Evolutionary conservation across 2,797 vertebrate genomes (phyloP), one percentile per base, ranked within the genome.

Genomic region (Mionectes olivaceus): DNA sequence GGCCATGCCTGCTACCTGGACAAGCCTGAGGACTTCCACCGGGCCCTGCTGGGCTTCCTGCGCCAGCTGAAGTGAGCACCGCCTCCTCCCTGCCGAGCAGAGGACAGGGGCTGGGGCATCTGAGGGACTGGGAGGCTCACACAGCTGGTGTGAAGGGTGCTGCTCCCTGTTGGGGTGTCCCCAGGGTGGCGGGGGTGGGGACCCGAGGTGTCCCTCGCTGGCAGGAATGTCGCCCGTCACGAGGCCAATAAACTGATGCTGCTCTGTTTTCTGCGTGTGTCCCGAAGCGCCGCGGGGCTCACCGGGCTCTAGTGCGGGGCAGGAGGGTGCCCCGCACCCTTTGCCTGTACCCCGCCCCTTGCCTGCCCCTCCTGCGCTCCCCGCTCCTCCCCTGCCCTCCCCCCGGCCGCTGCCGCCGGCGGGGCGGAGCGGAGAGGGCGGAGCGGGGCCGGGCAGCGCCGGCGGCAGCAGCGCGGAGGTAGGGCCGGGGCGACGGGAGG

Each of bases 1-100:
- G 98, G 99, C 17, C 99, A 99, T 3, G 99, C 99, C 82, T 99
- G 99, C 96, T 99, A 99, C 98, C 97, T 99, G 98, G 99, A 99
- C 97, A 98, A 98, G 94, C 98, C 99, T 0, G 94, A 97, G 43
- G 98, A 99, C 79, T 99, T 99, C 96, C 99, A 99, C 93, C 97
- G 95, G 33, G 98, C 97, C 44, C 95, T 99, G 81, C 98, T 99
- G 19, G 97, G 97, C 91, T 99, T 99, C 94, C 99, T 99, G 60
- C 96, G 49, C 93, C 98, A 98, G 89, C 96, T 99, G 43, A 68
- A 95, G 47, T 96, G 85, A 95, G 19, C 37, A 1, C 16, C 3
- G 13, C 46, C 33, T 74, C 23, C 21, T 53, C 15, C 27, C 14
- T 47, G 65, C 81, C 0, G 4, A 56, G n/a, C 13, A 4, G 49